Conservation (phyloP, 2,113 vertebrate species). For the Dascyllus trimaculatus region DNA sequence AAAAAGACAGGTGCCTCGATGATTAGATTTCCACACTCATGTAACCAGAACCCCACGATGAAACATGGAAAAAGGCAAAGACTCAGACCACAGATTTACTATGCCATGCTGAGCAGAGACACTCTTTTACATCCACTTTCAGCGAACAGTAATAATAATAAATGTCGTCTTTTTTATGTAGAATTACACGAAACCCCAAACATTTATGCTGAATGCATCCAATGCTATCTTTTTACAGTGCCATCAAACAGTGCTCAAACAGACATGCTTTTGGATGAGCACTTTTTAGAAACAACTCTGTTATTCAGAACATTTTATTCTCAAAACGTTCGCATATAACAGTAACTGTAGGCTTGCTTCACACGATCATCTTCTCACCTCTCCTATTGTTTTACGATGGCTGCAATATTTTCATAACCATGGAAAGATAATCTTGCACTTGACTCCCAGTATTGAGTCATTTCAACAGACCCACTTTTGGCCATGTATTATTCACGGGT, state of each 20-base stretch:
- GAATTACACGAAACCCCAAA: neutral
- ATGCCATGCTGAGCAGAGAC: conserved; percentile 20
- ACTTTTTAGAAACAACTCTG: conserved; percentile 20
- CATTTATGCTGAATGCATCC: neutral
- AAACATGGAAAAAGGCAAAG: conserved; percentile 49
- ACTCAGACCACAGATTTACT: conserved; percentile 22
- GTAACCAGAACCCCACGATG: conserved; percentile 59
- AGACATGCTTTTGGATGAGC: neutral
- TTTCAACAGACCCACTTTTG: conserved; percentile 97
- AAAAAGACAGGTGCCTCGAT: conserved; percentile 72
- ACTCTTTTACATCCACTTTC: neutral
- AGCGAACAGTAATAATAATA: neutral
- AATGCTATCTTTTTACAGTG: neutral
- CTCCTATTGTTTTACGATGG: conserved; percentile 83
- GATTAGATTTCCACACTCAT: conserved; percentile 76
- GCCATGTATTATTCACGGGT: conserved; percentile 99
- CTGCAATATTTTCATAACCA: conserved; percentile 94
- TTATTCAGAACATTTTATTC: conserved; percentile 25
- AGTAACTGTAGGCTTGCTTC: conserved; percentile 31
- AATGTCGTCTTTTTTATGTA: neutral
- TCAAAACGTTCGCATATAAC: conserved; percentile 28
- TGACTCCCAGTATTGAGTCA: conserved; percentile 98
- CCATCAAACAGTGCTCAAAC: conserved; percentile 1
- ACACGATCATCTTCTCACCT: conserved; percentile 77
- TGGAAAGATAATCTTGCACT: conserved; percentile 97